Base-by-base conservation (phyloP, 2,113 vertebrate species). In the Antidorcas marsupialis region DNA sequence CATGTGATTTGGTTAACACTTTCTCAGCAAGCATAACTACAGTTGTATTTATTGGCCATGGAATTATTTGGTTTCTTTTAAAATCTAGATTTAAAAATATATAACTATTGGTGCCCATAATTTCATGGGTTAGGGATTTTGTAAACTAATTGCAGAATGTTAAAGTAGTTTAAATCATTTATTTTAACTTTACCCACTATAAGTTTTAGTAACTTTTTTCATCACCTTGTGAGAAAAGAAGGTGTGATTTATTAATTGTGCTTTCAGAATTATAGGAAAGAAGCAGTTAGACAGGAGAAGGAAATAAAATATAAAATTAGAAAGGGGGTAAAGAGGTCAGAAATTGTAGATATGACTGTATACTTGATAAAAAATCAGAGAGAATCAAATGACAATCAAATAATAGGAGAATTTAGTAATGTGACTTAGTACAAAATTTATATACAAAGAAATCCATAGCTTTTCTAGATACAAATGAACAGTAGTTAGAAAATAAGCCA, bases 121-220 rank as follows among this genome's bases (percentile, higher is more conserved):
- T 82, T 88, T 91, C 50, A 92, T 67, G n/a, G 16, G 53, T 28
- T 81, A 92, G 28, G 25, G 64, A n/a, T 78, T 97, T 92, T 87
- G 8, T 96, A 81, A 96, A 87, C 8, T 76, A 96, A 33, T 36
- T 83, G 25, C 4, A 62, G 74, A 92, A 25, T 39, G 10, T 96
- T 87, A 90, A 90, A 96, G 81, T 60, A 91, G 92, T 92, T 88
- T 76, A 93, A 90, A 6, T 36, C 16, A 53, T 85, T 87, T 47
- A 88, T 64, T 89, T 98, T 45, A 81, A 93, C 62, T 91, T 81
- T 60, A 62, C 45, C 59, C 23, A 21, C 5, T 64, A 6, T 36
- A 87, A 60, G 6, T 92, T 95, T 96, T 93, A 89, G 30, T 94
- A 82, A 91, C 50, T 83, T 97, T 97, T 91, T 52, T 39, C 60